These are phyloP conservation scores for Drosophila parvula DNA, from an alignment of 1,140 invertebrate genomes.

Conservation along the genomic window DNA sequence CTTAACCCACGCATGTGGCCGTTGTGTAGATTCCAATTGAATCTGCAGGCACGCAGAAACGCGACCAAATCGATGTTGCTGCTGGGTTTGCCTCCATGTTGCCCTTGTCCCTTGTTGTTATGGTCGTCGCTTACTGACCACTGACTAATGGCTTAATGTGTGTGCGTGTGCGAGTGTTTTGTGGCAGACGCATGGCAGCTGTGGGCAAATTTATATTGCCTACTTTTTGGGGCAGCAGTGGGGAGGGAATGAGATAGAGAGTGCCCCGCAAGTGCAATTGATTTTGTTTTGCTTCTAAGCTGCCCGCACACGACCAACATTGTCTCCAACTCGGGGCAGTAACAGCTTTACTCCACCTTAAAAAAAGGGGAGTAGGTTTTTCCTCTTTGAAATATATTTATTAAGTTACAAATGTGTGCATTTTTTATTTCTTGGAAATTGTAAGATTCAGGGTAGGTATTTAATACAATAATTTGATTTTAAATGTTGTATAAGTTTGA, in stretches of 20 bases:
- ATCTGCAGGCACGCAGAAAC: conserved; percentile 43
- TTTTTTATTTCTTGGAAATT: too few species aligned
- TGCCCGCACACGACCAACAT: conserved; percentile 43
- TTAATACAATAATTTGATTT: neutral
- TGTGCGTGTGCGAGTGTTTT: conserved; percentile 17
- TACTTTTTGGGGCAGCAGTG: conserved; percentile 52
- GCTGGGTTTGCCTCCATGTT: conserved; percentile 28
- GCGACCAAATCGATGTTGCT: conserved; percentile 48
- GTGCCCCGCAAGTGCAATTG: conserved; percentile 54
- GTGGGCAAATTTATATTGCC: conserved; percentile 77
- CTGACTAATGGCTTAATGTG: conserved; percentile 64
- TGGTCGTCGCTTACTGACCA: conserved; percentile 45
- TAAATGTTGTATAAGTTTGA: neutral
- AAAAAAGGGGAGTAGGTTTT: neutral
- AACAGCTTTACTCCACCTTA: conserved; percentile 17
- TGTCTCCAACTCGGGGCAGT: conserved; percentile 45
- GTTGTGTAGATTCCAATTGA: conserved; percentile 72
- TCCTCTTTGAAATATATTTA: neutral
- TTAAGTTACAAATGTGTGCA: neutral
- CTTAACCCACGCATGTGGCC: conserved; percentile 69
- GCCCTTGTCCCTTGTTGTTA: conserved; percentile 18
- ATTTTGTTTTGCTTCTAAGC: conserved; percentile 70
- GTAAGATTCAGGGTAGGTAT: too few species aligned
- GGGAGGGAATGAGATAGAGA: neutral
- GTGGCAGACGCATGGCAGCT: conserved; percentile 49